Evolutionary conservation across 92 coral and sea anemone genomes (phyloP).

Genomic region (Muricea muricata): DNA sequence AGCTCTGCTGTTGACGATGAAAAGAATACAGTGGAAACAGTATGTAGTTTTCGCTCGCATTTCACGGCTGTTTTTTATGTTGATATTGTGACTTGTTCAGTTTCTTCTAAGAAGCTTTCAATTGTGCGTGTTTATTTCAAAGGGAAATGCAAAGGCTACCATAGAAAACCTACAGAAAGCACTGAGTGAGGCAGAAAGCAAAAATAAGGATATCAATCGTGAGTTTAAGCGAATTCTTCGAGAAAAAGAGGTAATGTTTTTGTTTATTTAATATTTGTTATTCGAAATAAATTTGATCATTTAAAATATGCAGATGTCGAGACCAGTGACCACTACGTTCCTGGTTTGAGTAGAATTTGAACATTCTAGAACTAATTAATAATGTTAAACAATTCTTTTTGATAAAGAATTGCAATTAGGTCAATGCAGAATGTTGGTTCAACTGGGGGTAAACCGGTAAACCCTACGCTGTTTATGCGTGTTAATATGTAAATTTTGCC

Average conservation of each 20-base stretch:
- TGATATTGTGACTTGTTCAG: background rate
- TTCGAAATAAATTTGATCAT: background rate
- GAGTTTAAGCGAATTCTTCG: slow-evolving; percentile 85
- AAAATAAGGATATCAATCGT: slow-evolving; percentile 82
- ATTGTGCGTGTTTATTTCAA: too few relatives aligned
- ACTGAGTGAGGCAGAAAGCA: slow-evolving; percentile 75
- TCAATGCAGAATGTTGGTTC: too few relatives aligned
- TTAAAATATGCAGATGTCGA: too few relatives aligned
- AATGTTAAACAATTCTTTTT: background rate
- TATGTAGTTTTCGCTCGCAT: background rate
- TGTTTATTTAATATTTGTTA: slow-evolving; percentile 1
- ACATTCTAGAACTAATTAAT: background rate
- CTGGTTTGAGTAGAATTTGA: background rate
- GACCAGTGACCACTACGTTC: too few relatives aligned
- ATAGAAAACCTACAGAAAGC: slow-evolving; percentile 68
- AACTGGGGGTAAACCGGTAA: too few relatives aligned
- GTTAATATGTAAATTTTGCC: too few relatives aligned
- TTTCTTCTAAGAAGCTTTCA: too few relatives aligned
- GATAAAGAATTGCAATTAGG: background rate
- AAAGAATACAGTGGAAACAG: slow-evolving; percentile 43
- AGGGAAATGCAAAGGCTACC: slow-evolving; percentile 33
- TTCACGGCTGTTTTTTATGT: background rate
- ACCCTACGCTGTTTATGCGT: too few relatives aligned
- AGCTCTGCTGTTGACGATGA: slow-evolving; percentile 84
- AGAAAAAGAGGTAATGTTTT: slow-evolving; percentile 87